phyloP scores from a whole-genome alignment of 2,113 vertebrate genomes.

The Heterochromis multidens region DNA sequence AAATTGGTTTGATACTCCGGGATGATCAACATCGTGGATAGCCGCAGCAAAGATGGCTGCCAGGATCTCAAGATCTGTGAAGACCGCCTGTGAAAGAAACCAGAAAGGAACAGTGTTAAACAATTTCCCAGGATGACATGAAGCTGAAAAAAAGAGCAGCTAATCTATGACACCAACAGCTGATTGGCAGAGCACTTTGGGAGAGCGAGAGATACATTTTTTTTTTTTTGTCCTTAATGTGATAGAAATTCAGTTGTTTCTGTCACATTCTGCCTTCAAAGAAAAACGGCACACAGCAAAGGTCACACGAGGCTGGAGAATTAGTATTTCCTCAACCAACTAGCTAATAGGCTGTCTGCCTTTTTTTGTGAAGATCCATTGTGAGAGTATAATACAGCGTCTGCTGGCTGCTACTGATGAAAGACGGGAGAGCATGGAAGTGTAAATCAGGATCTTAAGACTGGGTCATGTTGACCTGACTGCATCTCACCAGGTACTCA shows the following conservation, averaged over 20 bases:
- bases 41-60: constrained; percentile 97
- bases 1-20: constrained; percentile 97
- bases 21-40: constrained; percentile 98
- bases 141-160: background rate
- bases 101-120: background rate
- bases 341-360: background rate
- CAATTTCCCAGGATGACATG: background rate
- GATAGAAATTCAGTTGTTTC: background rate
- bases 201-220: background rate
- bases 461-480: background rate
- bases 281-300: accelerated
- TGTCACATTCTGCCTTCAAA: background rate
- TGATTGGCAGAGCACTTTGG: background rate
- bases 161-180: background rate
- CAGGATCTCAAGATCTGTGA: constrained; percentile 96
- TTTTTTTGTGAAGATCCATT: background rate
- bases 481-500: background rate
- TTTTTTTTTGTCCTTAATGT: too few species aligned
- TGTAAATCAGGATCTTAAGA: background rate
- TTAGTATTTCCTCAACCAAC: background rate
- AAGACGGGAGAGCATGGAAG: background rate
- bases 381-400: accelerated
- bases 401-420: background rate
- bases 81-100: constrained; percentile 83
- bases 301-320: background rate